Conservation (phyloP, 2,113 vertebrate genomes). For the Pardalotus punctatus region DNA sequence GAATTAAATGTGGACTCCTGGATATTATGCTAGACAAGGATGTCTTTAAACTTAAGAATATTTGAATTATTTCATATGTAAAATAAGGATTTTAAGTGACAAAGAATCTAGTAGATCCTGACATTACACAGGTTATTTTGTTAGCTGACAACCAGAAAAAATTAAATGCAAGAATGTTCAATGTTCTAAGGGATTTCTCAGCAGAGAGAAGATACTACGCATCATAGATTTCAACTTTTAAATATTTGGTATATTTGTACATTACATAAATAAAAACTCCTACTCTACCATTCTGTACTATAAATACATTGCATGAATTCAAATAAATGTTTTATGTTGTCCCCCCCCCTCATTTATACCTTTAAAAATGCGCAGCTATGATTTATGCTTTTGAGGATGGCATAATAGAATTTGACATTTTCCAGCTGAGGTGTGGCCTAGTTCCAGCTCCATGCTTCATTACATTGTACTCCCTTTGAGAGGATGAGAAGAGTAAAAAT, state of each 20-base stretch:
- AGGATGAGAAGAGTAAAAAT: conserved; percentile 78
- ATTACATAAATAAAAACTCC: neutral
- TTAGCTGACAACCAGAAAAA: neutral
- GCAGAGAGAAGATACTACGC: neutral
- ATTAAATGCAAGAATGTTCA: neutral
- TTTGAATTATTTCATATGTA: neutral
- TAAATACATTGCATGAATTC: neutral
- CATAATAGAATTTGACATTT: conserved; percentile 81
- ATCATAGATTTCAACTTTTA: neutral
- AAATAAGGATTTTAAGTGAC: neutral
- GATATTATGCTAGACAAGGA: neutral
- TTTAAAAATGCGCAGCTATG: conserved; percentile 48
- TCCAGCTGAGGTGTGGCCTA: conserved; percentile 81
- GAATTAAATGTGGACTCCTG: neutral
- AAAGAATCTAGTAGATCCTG: neutral
- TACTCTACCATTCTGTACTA: neutral
- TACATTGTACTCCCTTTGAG: conserved; percentile 73
- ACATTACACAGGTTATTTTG: neutral
- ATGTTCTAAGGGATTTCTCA: neutral
- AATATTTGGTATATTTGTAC: neutral
- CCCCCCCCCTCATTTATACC: neutral
- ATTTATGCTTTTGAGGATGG: conserved; percentile 76
- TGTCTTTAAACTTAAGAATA: neutral
- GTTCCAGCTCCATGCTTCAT: conserved; percentile 78
- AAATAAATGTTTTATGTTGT: conserved; percentile 10